These are phyloP conservation scores for Myoxocephalus aenaeus DNA, from an alignment of 2,797 vertebrate species.

Conservation along the genomic window DNA sequence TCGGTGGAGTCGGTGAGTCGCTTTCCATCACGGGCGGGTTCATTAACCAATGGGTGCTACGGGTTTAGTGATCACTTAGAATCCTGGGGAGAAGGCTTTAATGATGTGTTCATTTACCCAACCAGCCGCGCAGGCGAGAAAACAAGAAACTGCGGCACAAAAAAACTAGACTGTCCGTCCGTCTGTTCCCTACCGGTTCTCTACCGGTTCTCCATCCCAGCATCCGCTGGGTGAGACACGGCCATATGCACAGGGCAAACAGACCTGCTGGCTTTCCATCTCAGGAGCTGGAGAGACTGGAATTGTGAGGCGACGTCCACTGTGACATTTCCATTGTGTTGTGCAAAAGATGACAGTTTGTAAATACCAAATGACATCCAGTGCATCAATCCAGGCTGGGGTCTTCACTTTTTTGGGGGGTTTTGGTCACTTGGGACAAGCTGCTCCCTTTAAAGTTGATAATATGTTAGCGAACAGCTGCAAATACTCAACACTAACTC, in stretches of 20 bases:
- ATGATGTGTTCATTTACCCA: neutral
- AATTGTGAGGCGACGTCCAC: neutral
- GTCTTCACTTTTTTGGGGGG: too few relatives aligned
- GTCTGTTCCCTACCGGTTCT: neutral
- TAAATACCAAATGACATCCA: too few relatives aligned
- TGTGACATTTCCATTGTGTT: neutral
- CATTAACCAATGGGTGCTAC: slow-evolving; percentile 15
- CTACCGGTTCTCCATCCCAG: neutral
- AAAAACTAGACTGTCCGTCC: neutral
- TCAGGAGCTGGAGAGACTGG: neutral
- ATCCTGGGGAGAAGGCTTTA: neutral
- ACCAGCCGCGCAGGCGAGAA: neutral
- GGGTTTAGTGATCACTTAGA: slow-evolving; percentile 4
- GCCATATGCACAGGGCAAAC: neutral
- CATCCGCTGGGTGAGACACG: neutral
- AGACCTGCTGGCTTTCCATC: neutral
- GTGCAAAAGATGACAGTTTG: neutral
- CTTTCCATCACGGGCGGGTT: slow-evolving; percentile 23
- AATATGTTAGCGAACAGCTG: neutral
- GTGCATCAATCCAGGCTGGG: too few relatives aligned
- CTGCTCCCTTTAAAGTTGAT: too few relatives aligned
- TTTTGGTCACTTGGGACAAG: too few relatives aligned
- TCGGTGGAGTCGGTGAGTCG: neutral
- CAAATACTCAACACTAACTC: neutral
- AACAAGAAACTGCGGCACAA: neutral